Conservation (phyloP, 2,888 invertebrate species). For the Chorisops tibialis region DNA sequence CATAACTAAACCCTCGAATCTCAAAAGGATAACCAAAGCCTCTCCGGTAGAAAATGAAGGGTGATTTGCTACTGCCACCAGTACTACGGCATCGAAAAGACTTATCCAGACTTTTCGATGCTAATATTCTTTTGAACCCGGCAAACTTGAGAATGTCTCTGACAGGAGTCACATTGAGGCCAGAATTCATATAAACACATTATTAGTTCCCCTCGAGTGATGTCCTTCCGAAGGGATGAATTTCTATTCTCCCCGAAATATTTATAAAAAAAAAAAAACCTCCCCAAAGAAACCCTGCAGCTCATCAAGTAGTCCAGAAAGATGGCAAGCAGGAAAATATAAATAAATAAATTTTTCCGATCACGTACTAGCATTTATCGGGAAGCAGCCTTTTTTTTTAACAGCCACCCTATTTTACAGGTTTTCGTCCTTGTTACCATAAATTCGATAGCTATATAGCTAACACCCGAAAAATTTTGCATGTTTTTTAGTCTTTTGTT, state of each 20-base stretch:
- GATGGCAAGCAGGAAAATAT: not conserved
- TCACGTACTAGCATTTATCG: slow-evolving; percentile 21
- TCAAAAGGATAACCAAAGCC: too few relatives aligned
- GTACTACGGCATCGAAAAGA: too few relatives aligned
- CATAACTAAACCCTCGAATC: slow-evolving; percentile 9
- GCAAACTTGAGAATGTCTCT: too few relatives aligned
- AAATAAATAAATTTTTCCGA: slow-evolving; percentile 21
- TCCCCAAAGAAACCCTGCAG: too few relatives aligned
- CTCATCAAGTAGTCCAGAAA: too few relatives aligned
- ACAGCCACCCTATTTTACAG: not conserved
- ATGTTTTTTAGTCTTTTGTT: slow-evolving; percentile 21
- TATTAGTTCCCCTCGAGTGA: slow-evolving; percentile 9
- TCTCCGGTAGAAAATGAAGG: too few relatives aligned
- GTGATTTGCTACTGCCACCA: too few relatives aligned
- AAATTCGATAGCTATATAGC: slow-evolving; percentile 9
- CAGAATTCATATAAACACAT: slow-evolving; percentile 15
- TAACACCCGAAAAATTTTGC: slow-evolving; percentile 1
- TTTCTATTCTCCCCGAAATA: too few relatives aligned
- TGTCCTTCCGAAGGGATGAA: not conserved
- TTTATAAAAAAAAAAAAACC: too few relatives aligned
- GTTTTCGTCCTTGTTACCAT: not conserved
- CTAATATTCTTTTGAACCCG: too few relatives aligned
- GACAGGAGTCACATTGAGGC: too few relatives aligned
- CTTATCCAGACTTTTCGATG: too few relatives aligned
- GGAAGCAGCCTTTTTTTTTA: slow-evolving; percentile 10